Base-by-base conservation (phyloP, 2,888 invertebrate genomes). In the Vannuccia rotundouncinata region DNA sequence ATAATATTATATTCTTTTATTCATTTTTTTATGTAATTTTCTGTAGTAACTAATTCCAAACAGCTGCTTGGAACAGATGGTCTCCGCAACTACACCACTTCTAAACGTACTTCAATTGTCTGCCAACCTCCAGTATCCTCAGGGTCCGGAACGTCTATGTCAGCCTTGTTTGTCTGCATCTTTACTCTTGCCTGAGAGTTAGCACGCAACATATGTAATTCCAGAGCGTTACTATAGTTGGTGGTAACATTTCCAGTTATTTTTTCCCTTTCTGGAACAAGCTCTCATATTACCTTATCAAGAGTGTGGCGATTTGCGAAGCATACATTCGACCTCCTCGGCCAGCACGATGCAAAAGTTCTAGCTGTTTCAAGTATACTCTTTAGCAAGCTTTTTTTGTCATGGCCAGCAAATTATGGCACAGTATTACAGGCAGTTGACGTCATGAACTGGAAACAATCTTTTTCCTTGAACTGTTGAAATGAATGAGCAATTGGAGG, bases 181-280 rank as follows among this genome's bases (percentile, higher is more conserved):
- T 78, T 79, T 76, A 79, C 66, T 25, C 79, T 79, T 76, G 79
- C 77, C 25, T 79, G 79, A 29, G 79, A 78, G 79, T 79, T 79
- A 10, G 79, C 79, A 77, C 79, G 79, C 31, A n/a, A 29, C 29
- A 78, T 29, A 77, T 79, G 79, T 74, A 78, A 77, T 78, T 78
- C 79, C 77, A 79, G 79, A 29, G 79, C 79, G 66, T 79, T 29
- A 76, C 2, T 45, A 17, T 75, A 59, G 77, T 78, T 74, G 78
- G 78, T 78, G 78, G 78, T 22, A 78, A 77, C 78, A 78, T 10
- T 78, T 78, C 77, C 22, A 78, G 74, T 78, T 22, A 2, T 75
- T 78, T 78, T 75, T 78, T 78, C 59, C 78, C 78, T 78, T 75
- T 78, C n/a, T 77, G 74, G 77, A 78, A 78, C 78, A 74, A 75